Base-by-base conservation (phyloP, 2,113 vertebrate genomes). In the Kobus ellipsiprymnus region DNA sequence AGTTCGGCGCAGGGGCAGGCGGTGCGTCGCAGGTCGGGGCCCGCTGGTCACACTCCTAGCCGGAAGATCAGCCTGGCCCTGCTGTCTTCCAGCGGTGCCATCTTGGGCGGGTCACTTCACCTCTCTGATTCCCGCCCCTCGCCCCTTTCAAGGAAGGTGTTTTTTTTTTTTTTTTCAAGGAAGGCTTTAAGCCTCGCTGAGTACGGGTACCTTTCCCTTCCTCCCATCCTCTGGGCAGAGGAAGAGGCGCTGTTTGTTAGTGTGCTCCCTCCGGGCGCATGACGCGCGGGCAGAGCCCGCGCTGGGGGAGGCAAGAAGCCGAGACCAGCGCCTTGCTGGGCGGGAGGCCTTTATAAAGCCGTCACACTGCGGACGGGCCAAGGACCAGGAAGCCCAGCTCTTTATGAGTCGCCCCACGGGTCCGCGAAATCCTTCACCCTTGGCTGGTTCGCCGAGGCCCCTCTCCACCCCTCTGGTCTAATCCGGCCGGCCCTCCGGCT, bases 361-460 rank as follows among this genome's bases (percentile, higher is more conserved):
- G 82, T 80, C 97, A 96, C 97, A 27, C 55, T 2, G 48, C 14
- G 48, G 86, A 91, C 54, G 29, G 87, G 44, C 5, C 9, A 30
- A 46, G 60, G 74, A 13, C n/a, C 80, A 54, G 97, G 97, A 98
- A 98, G 77, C 92, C 52, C 71, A 13, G 36, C 44, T 87, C 89
- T 95, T 97, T 95, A 98, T 97, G 97, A 96, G 46, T 33, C 40
- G 91, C 88, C 44, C 97, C 62, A 60, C 96, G 91, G 48, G 98
- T 97, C 96, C 46, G n/a, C 80, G 29, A 98, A 98, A 93, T 71
- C 92, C 96, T 95, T 98, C 84, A 97, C 77, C 83, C 98, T 97
- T 98, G 96, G 94, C 95, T 98, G 97, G 90, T 95, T 98, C 86
- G 0, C 82, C 46, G 59, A 54, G 46, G 97, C 98, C 98, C 98